Percentiles rank a stretch among this genome's conserved stretches.
Evolutionary conservation across 2,888 invertebrate genomes (phyloP).

Genomic region (Myathropa florea): DNA sequence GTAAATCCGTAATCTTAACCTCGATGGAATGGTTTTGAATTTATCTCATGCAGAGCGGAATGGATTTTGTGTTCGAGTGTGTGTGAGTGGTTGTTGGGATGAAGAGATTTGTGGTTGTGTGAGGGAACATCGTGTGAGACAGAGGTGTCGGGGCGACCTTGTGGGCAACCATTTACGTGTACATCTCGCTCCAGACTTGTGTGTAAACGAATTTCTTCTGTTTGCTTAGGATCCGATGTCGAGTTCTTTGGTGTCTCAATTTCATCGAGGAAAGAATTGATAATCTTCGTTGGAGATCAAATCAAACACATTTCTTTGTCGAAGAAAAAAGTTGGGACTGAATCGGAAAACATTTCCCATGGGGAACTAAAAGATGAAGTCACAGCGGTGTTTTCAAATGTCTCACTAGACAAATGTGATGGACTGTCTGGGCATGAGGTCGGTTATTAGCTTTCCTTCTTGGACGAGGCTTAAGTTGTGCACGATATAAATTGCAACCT

Average conservation of each 20-base stretch:
- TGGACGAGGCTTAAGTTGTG: too few relatives aligned
- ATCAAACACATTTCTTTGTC: too few relatives aligned
- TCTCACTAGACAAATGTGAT: too few relatives aligned
- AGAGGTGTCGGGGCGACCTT: not conserved
- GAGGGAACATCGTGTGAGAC: too few relatives aligned
- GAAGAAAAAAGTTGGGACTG: too few relatives aligned
- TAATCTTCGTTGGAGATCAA: not conserved
- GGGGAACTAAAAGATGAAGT: too few relatives aligned
- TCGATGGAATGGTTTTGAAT: conserved; percentile 12
- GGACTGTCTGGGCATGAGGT: too few relatives aligned
- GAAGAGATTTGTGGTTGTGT: not conserved
- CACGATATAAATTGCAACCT: too few relatives aligned
- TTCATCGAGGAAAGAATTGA: not conserved
- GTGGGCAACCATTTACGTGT: not conserved
- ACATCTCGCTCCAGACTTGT: not conserved
- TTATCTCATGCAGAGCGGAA: conserved; percentile 6
- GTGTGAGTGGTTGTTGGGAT: not conserved
- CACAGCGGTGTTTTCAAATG: too few relatives aligned
- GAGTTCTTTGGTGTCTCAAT: not conserved
- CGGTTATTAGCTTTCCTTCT: too few relatives aligned
- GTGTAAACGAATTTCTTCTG: not conserved
- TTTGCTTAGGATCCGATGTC: not conserved
- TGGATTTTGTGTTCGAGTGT: not conserved
- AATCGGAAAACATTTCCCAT: too few relatives aligned
- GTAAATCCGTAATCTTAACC: conserved; percentile 24